Evolutionary conservation across 2,113 vertebrate species (phyloP).

Genomic region (Apistogramma diplotaenia): DNA sequence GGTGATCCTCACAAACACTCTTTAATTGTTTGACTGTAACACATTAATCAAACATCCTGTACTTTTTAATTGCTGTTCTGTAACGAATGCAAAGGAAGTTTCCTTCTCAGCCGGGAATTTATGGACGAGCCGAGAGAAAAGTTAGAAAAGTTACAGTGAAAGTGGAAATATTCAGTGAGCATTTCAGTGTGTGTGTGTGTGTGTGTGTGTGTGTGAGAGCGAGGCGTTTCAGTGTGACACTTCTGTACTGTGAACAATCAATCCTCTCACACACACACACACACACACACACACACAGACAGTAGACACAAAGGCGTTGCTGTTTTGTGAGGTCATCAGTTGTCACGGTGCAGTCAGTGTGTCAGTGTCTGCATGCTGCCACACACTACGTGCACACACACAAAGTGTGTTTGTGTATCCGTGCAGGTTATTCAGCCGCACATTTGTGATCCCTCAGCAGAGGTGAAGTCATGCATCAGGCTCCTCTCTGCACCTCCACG

Average conservation of each 20-base stretch:
- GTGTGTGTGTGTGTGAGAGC: background rate
- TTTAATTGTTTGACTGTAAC: background rate
- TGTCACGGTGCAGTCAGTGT: constrained; percentile 32
- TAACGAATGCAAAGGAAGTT: background rate
- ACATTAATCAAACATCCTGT: background rate
- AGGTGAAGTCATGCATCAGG: background rate
- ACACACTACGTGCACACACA: background rate
- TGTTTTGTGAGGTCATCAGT: constrained; percentile 33
- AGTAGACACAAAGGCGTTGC: constrained; percentile 5
- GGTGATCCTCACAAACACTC: background rate
- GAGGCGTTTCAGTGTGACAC: background rate
- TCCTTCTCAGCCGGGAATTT: background rate
- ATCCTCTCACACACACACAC: background rate
- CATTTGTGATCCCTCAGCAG: background rate
- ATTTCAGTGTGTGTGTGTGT: background rate
- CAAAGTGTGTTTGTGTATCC: background rate
- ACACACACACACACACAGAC: background rate
- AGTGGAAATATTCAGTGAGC: background rate
- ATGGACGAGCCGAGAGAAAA: background rate
- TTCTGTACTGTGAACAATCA: background rate
- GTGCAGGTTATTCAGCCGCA: background rate
- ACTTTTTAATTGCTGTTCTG: background rate
- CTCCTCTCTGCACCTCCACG: background rate
- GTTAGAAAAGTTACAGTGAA: background rate
- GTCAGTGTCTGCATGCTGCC: constrained; percentile 41